Evolutionary conservation across 2,888 invertebrate species (phyloP), one percentile per base, ranked within the genome.

Genomic region (Oscheius sp.): DNA sequence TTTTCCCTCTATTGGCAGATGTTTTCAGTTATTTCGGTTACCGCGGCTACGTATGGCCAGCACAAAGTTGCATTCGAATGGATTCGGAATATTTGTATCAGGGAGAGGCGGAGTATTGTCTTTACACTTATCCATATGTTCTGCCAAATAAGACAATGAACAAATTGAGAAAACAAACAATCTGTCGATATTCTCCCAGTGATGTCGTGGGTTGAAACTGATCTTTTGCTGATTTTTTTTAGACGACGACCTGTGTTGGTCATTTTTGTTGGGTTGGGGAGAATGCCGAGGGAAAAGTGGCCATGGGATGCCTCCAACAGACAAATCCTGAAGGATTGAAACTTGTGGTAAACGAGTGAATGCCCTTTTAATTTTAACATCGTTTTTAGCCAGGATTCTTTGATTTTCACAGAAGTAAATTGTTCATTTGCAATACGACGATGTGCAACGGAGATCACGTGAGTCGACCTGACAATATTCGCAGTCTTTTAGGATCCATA

Each of bases 301-400:
- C 18, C 49, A 49, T 29, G n/a, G 58, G 58, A 16, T 58, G 58
- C 27, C 9, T 58, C 29, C 58, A 58, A 58, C 58, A 58, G 29
- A 29, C 58, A 9, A 58, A 58, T 7, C 25, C 29, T 1, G 2
- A 58, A 27, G 58, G 58, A 58, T 25, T 58, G 29, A 58, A 29
- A 27, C 27, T 61, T 6, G 5, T 35, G 35, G 35, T 35, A 35
- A 9, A 9, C 35, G 35, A 9, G 5, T 9, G 9, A 6, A 3
- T 35, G 5, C 35, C 3, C 35, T 9, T 35, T 35, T 35, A 35
- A 9, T 35, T n/a, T 9, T 35, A 35, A 3, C 9, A 3, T 35
- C 35, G 5, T 35, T 9, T 35, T 61, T 43, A 61, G 45, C 61
- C 61, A 0, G 61, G 61, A 2, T 18, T 21, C 13, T 61, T 41